Evolutionary conservation across 2,113 vertebrate species (phyloP).

Genomic region (Ptychochromis oligacanthus): DNA sequence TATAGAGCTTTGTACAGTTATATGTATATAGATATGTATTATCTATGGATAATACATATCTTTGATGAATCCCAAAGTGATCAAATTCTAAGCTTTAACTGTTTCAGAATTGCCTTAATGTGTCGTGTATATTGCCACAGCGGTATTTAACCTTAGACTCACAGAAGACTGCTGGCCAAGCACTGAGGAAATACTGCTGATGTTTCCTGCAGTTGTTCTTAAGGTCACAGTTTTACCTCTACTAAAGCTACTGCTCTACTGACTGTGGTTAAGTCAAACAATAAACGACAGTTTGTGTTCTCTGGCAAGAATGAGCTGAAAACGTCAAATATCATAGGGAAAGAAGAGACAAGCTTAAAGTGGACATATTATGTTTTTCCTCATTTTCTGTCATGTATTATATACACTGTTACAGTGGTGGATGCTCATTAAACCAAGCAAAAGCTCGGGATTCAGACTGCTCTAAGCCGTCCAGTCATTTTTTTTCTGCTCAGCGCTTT

Average conservation of each 20-base stretch:
- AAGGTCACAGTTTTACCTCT: background rate
- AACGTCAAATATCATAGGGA: background rate
- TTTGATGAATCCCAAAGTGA: too few species aligned
- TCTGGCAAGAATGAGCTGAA: too few species aligned
- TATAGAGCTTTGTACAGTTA: background rate
- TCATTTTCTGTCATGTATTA: background rate
- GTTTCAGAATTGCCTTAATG: background rate
- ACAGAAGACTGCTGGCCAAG: constrained; percentile 7
- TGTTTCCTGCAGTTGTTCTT: constrained; percentile 4
- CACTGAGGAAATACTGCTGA: background rate
- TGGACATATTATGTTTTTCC: background rate
- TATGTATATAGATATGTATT: too few species aligned
- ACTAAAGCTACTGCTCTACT: background rate
- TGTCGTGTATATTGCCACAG: background rate
- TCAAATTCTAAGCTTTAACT: background rate
- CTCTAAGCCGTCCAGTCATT: too few species aligned
- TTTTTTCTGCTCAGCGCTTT: background rate
- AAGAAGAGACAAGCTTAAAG: background rate
- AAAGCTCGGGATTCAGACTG: background rate
- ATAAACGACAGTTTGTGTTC: background rate
- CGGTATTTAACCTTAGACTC: background rate
- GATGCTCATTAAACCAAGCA: background rate
- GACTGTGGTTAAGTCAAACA: background rate
- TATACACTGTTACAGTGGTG: too few species aligned
- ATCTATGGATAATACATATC: too few species aligned